These are phyloP conservation scores for Pelosia muscerda DNA, from an alignment of 2,888 invertebrate genomes.

Conservation along the genomic window DNA sequence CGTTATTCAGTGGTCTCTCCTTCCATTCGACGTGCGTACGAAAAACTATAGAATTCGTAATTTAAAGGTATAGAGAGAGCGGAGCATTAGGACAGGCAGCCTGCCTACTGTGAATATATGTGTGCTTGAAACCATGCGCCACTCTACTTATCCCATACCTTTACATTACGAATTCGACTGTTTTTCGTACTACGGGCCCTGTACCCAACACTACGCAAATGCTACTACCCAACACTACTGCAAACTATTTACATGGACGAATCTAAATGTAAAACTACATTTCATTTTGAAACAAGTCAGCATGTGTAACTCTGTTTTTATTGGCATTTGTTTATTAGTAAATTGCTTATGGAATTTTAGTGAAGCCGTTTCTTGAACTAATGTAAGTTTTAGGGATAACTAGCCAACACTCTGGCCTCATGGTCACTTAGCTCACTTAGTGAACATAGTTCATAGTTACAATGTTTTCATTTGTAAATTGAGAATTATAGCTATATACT, in stretches of 20 bases:
- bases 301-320: background rate
- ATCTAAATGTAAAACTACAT: background rate
- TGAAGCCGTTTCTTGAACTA: background rate
- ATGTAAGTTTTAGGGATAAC: background rate
- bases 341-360: no score
- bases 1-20: background rate
- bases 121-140: no score
- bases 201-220: background rate
- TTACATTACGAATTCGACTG: no score
- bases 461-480: slow-evolving; percentile 24
- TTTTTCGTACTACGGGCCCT: no score
- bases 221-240: no score
- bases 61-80: no score
- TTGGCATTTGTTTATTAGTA: background rate
- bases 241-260: background rate
- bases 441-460: background rate
- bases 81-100: no score
- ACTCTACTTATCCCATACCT: no score
- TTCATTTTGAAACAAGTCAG: background rate
- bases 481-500: slow-evolving; percentile 12
- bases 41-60: no score
- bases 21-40: background rate
- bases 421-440: background rate
- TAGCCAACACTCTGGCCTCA: background rate
- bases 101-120: no score